A percentile compares a stretch with the other conserved stretches of the same genome.
These are phyloP conservation scores for Emydura subglobosa DNA, from an alignment of 2,113 vertebrate species.

Conservation along the genomic window DNA sequence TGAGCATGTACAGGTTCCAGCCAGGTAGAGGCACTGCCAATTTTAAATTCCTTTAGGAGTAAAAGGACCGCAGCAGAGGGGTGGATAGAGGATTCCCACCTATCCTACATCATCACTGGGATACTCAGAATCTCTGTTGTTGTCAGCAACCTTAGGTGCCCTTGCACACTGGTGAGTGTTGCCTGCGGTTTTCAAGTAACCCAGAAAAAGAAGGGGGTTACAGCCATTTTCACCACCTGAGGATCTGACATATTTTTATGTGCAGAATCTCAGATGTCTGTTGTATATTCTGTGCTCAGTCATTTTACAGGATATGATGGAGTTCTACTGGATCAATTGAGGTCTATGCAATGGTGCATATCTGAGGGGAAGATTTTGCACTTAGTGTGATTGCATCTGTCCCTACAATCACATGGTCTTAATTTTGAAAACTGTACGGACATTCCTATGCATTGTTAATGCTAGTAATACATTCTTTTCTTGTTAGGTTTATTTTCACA, in stretches of 20 bases:
- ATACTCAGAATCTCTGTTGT: too few species aligned
- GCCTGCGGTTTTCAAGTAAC: too few species aligned
- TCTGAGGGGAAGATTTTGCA: not conserved
- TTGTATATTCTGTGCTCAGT: not conserved
- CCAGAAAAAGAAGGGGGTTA: not conserved
- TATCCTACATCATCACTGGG: too few species aligned
- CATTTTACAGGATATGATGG: not conserved
- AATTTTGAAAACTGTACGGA: not conserved
- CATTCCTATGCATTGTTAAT: not conserved
- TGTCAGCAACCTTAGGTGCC: too few species aligned
- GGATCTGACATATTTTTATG: not conserved
- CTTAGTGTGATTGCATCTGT: not conserved
- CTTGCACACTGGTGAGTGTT: too few species aligned
- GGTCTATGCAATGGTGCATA: not conserved
- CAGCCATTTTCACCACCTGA: not conserved
- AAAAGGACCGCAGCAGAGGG: too few species aligned
- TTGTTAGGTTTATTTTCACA: conserved; percentile 22
- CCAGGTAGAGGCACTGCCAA: too few species aligned
- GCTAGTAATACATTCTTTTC: not conserved
- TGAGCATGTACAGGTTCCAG: too few species aligned
- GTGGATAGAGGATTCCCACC: too few species aligned
- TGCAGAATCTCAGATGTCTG: not conserved
- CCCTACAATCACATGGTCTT: not conserved
- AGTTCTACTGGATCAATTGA: not conserved
- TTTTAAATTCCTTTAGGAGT: too few species aligned